These are phyloP conservation scores for Phaonia tiefii DNA, from an alignment of 2,888 invertebrate genomes.

Conservation along the genomic window DNA sequence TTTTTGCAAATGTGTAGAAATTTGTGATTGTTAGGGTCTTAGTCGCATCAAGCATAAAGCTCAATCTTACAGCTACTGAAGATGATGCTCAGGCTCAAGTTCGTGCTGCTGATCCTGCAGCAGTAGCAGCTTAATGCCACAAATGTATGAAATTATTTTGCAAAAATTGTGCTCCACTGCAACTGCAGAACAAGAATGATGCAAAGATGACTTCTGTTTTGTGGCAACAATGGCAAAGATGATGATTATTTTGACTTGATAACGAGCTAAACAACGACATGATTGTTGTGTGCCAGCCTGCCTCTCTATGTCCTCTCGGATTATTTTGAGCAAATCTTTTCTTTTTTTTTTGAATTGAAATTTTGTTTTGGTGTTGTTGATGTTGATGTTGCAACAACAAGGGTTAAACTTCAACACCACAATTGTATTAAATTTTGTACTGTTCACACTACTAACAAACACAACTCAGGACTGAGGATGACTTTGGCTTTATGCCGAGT, in stretches of 20 bases:
- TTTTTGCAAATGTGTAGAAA: conserved; percentile 28
- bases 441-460: conserved; percentile 39
- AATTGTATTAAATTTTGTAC: conserved; percentile 51
- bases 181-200: conserved; percentile 30
- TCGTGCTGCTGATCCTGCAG: no score
- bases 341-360: conserved; percentile 24
- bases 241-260: conserved; percentile 80
- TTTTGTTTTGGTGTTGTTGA: no score
- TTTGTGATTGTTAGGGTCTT: conserved; percentile 47
- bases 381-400: conserved; percentile 49
- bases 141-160: neutral
- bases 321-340: neutral
- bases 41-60: neutral
- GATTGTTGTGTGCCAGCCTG: conserved; percentile 40
- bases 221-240: conserved; percentile 71
- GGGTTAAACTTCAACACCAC: conserved; percentile 64
- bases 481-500: conserved; percentile 59
- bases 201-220: conserved; percentile 58
- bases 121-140: neutral
- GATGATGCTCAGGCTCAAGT: no score
- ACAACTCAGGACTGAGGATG: no score
- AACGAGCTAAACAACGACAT: conserved; percentile 78
- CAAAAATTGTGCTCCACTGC: conserved; percentile 1
- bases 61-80: neutral
- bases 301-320: neutral